Conservation (phyloP, 1,140 invertebrate genomes). For the Sweltsa coloradensis region DNA sequence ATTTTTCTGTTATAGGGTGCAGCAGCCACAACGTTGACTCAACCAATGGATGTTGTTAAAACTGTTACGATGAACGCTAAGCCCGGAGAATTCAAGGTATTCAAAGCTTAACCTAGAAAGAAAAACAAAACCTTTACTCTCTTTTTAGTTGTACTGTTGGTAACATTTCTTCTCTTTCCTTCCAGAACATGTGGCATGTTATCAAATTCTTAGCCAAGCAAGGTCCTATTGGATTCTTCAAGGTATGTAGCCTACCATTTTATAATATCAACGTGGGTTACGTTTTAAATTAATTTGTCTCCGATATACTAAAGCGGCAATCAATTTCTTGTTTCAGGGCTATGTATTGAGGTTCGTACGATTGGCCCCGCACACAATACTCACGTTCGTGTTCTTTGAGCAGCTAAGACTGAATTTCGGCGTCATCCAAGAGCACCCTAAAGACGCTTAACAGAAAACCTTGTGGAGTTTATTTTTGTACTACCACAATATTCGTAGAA, state of each 20-base stretch:
- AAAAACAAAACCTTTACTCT: neutral
- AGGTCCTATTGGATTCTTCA: slow-evolving; percentile 91
- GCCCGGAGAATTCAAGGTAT: slow-evolving; percentile 74
- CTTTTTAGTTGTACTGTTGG: neutral
- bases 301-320: neutral
- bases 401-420: slow-evolving; percentile 3
- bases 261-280: too few species aligned
- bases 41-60: slow-evolving; percentile 95
- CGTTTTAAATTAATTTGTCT: neutral
- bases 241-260: slow-evolving; percentile 51
- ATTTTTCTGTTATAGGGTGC: slow-evolving; percentile 58
- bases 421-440: too few species aligned
- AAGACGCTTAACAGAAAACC: too few species aligned
- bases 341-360: slow-evolving; percentile 1
- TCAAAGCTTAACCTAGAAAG: slow-evolving; percentile 1
- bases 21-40: slow-evolving; percentile 89
- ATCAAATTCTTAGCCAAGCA: slow-evolving; percentile 75
- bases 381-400: slow-evolving; percentile 8
- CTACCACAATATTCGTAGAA: too few species aligned
- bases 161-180: slow-evolving; percentile 3
- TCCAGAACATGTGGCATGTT: slow-evolving; percentile 53
- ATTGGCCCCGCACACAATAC: slow-evolving; percentile 6
- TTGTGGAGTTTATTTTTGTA: too few species aligned
- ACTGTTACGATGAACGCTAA: slow-evolving; percentile 95
- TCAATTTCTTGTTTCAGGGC: neutral